Evolutionary conservation across 1,140 invertebrate species (phyloP), one percentile per base, ranked within the genome.

Genomic region (Linepithema humile): DNA sequence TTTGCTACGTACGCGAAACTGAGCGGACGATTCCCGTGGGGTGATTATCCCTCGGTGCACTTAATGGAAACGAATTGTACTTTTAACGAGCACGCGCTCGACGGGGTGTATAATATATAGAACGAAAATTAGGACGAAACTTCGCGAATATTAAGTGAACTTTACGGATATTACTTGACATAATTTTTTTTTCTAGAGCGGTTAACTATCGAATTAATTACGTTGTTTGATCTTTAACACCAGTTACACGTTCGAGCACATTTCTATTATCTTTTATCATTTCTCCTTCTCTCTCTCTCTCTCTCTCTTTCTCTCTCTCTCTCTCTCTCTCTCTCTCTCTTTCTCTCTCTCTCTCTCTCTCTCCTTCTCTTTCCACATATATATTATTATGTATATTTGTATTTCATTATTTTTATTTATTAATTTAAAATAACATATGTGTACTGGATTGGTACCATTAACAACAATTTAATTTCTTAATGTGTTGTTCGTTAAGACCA

Each of bases 41-140:
- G 50, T 75, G 80, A 88, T 89, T 87, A 73, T 83, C 50, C 74
- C 50, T 9, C 7, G 40, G 35, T 45, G 45, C 77, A 70, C 73
- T 88, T 86, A 88, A 89, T 86, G 88, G 65, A 84, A 89, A 89
- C 75, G 87, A 86, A 88, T 86, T 73, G 88, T 83, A 82, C 80
- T 88, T 84, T 84, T 78, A 55, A 20, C 20, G 65, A 23, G 70
- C 29, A 15, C 60, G 43, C 43, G 32, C 45, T 15, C 50, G 10
- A 17, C 20, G 12, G 45, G 23, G 43, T 38, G 20, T 55, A 29
- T 20, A 20, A 12, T 32, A n/a, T n/a, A 5, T 1, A 17, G 23
- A 26, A 20, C 62, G 35, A 43, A n/a, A 55, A 70, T 67, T 55
- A 12, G 32, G 10, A 55, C 12, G 35, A 50, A 80, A 80, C 75